Evolutionary conservation across 2,888 invertebrate species (phyloP), one percentile per base, ranked within the genome.

Genomic region (Copidosoma aretas): DNA sequence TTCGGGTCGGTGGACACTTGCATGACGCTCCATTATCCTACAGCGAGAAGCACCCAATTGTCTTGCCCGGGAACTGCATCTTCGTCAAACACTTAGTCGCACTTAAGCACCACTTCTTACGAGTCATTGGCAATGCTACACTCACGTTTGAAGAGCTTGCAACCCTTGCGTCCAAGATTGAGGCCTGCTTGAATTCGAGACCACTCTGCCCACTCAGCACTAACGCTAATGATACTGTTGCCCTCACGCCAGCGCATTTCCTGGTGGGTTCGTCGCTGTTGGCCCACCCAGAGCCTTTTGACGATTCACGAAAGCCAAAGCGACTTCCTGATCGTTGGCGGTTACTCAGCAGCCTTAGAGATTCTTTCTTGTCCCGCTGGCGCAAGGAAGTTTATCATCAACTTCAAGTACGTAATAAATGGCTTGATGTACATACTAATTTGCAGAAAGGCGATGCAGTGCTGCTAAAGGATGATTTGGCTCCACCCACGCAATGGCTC

Each of bases 371-470:
- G 77, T 74, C 67, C 56, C 67, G 71, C 10, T 77, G 73, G 73
- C 17, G 59, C 39, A 51, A 59, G 60, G 76, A 76, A 57, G 76
- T 76, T 43, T 57, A 75, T 1, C 15, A 51, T 46, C 64, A 46
- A 8, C 72, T 79, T 4, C 76, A 78, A 59, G 64, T 71, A 25
- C 51, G 75, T 25, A 58, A 67, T 0, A 77, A 79, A 61, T 77
- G 76, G 77, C 64, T 57, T 14, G 21, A 1, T 0, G 10, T 21
- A 17, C 64, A 69, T 54, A 46, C 25, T 0, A 67, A 69, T 41
- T 53, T 71, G 1, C 19, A 46, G 1, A 32, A 64, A 41, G 41
- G 51, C 10, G 66, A 69, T 39, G 22, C 68, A 10, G 66, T 71
- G 10, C 24, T 64, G 1, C 12, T 71, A 1, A 39, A n/a, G n/a